phyloP scores from a whole-genome alignment of 2,797 vertebrate genomes.

The Phrynocephalus forsythii region DNA sequence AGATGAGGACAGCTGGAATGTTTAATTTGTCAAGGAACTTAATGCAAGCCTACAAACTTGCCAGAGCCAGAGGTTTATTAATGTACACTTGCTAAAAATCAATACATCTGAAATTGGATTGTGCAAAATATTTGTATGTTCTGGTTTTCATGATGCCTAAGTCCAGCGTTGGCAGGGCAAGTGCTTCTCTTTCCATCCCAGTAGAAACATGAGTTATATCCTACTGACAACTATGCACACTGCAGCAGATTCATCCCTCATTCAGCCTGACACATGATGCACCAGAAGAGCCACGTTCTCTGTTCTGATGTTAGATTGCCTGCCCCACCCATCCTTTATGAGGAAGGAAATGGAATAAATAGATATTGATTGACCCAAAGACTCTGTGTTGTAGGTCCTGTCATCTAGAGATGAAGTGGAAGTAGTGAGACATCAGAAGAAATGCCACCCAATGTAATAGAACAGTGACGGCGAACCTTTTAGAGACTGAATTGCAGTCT shows the following conservation, averaged over 20 bases:
- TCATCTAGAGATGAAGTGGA: too few species aligned
- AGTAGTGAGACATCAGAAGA: not conserved
- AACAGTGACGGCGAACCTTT: too few species aligned
- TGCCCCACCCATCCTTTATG: not conserved
- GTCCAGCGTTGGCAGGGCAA: not conserved
- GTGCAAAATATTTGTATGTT: constrained; percentile 7
- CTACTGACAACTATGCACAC: not conserved
- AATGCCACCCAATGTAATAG: not conserved
- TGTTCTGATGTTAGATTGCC: not conserved
- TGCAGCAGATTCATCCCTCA: not conserved
- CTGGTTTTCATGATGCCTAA: not conserved
- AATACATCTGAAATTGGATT: not conserved
- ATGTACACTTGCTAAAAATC: not conserved
- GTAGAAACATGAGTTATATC: not conserved
- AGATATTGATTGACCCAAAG: not conserved
- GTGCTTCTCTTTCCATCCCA: not conserved
- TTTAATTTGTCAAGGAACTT: not conserved
- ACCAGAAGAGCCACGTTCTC: not conserved
- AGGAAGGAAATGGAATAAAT: not conserved
- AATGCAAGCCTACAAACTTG: constrained; percentile 11
- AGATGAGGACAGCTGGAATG: not conserved
- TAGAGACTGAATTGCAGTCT: too few species aligned
- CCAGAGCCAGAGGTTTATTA: not conserved
- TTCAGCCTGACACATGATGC: too few species aligned
- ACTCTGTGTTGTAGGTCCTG: not conserved